phyloP scores from a whole-genome alignment of 2,113 vertebrate species.

The Shinisaurus crocodilurus region DNA sequence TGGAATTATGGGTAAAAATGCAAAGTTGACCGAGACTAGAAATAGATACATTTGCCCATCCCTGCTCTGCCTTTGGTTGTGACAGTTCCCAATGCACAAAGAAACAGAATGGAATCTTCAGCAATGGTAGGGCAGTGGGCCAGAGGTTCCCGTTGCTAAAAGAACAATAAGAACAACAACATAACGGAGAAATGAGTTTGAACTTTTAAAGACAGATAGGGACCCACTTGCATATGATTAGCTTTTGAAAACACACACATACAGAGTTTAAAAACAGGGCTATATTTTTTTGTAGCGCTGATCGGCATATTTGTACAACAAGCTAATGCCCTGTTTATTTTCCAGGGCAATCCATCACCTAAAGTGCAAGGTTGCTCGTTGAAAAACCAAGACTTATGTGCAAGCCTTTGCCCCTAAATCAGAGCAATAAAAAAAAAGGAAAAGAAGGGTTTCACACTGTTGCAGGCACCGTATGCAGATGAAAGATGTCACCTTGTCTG shows the following conservation, averaged over 20 bases:
- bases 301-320: slow-evolving; percentile 63
- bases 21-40: not conserved
- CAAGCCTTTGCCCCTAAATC: slow-evolving; percentile 68
- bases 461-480: slow-evolving; percentile 72
- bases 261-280: slow-evolving; percentile 13
- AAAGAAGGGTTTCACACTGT: slow-evolving; percentile 68
- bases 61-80: not conserved
- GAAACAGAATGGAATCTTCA: not conserved
- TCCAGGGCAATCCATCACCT: slow-evolving; percentile 72
- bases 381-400: slow-evolving; percentile 68
- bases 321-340: slow-evolving; percentile 72
- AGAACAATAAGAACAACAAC: not conserved
- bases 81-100: not conserved
- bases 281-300: slow-evolving; percentile 67
- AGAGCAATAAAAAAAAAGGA: slow-evolving; percentile 70
- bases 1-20: not conserved
- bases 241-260: slow-evolving; percentile 32
- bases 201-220: slow-evolving; percentile 5
- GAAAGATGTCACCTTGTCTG: slow-evolving; percentile 74
- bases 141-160: no score
- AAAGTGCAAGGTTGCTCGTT: slow-evolving; percentile 66
- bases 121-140: no score
- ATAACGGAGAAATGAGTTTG: slow-evolving; percentile 6
- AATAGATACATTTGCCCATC: not conserved
- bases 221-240: slow-evolving; percentile 53